Conservation (phyloP, 2,888 invertebrate species). For the Xestia rhomboidea region DNA sequence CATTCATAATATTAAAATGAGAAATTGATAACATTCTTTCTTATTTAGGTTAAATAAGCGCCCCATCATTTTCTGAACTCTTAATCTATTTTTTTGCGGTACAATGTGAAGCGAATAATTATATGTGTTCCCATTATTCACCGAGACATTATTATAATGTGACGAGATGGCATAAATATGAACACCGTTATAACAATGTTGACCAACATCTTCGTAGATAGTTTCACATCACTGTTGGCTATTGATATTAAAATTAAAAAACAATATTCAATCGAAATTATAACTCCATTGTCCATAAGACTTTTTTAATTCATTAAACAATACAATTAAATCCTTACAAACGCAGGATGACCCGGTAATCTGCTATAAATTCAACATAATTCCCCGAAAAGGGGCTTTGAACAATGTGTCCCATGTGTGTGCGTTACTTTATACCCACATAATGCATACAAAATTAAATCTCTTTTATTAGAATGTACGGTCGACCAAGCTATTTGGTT, state of each 20-base stretch:
- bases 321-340: neutral
- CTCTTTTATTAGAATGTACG: neutral
- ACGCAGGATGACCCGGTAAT: neutral
- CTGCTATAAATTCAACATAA: slow-evolving; percentile 1
- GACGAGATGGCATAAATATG: neutral
- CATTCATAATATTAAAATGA: neutral
- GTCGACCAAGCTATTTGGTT: too few species aligned
- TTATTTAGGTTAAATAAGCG: too few species aligned
- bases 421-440: neutral
- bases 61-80: too few species aligned
- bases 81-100: too few species aligned
- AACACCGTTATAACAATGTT: neutral
- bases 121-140: neutral
- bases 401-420: neutral
- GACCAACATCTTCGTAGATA: neutral
- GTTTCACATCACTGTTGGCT: too few species aligned
- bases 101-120: neutral
- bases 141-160: neutral
- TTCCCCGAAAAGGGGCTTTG: neutral
- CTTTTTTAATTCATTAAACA: neutral
- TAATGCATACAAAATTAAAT: slow-evolving; percentile 1
- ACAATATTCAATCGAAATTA: neutral
- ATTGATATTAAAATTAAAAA: neutral
- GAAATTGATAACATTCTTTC: neutral
- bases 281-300: neutral